These are phyloP conservation scores for Melolontha melolontha DNA, from an alignment of 2,888 invertebrate species.

Conservation along the genomic window DNA sequence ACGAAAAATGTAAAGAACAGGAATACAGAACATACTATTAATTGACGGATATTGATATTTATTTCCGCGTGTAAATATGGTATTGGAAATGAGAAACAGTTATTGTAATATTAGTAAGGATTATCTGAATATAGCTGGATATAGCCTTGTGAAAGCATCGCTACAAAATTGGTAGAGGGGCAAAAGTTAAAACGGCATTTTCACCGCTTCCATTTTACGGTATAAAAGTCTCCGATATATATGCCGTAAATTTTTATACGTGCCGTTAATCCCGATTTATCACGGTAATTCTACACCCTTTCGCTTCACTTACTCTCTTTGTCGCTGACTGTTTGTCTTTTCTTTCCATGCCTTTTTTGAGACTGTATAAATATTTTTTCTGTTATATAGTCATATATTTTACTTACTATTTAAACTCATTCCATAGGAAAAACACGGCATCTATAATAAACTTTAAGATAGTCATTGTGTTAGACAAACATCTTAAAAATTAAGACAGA, in stretches of 20 bases:
- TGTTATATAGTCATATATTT: too few species aligned
- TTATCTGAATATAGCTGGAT: conserved; percentile 19
- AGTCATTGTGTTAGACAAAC: too few species aligned
- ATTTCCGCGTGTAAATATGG: background rate
- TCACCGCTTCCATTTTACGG: conserved; percentile 5
- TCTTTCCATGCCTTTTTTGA: background rate
- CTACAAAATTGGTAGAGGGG: conserved; percentile 11
- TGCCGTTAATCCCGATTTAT: conserved; percentile 31
- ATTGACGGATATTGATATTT: conserved; percentile 23
- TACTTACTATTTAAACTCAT: too few species aligned
- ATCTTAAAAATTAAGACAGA: too few species aligned
- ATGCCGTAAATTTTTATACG: conserved; percentile 31
- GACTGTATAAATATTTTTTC: too few species aligned
- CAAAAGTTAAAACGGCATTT: conserved; percentile 7
- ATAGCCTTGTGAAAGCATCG: conserved; percentile 9
- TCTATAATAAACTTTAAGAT: too few species aligned
- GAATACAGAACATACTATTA: conserved; percentile 10
- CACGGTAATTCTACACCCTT: conserved; percentile 24
- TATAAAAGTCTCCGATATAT: conserved; percentile 28
- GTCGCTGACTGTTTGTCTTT: conserved; percentile 6
- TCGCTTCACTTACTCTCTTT: conserved; percentile 19
- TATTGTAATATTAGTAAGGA: conserved; percentile 29
- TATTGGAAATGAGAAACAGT: conserved; percentile 26
- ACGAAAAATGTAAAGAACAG: background rate
- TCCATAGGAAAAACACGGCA: too few species aligned